These are phyloP conservation scores for Osedax frankpressi DNA, from an alignment of 2,888 invertebrate species.

Conservation along the genomic window DNA sequence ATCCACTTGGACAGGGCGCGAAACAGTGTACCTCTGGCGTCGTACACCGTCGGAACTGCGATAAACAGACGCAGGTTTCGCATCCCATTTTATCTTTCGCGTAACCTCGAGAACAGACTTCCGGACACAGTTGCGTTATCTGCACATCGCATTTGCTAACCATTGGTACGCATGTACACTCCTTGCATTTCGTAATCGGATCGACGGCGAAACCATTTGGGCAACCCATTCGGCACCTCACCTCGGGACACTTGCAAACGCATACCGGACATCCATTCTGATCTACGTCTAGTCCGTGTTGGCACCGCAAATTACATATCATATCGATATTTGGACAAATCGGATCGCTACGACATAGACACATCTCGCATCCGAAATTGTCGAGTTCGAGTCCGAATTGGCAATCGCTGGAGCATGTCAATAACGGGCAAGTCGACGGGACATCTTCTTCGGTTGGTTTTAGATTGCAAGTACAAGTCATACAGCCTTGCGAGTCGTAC, in stretches of 20 bases:
- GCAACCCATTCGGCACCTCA: background rate
- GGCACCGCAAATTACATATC: slow-evolving; percentile 8
- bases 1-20: slow-evolving; percentile 2
- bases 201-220: background rate
- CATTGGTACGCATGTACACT: background rate
- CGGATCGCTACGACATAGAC: background rate
- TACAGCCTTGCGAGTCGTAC: slow-evolving; percentile 23
- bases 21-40: too few species aligned
- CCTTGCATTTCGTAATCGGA: background rate
- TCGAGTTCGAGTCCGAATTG: background rate
- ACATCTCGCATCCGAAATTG: background rate
- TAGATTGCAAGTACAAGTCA: slow-evolving; percentile 21
- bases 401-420: background rate
- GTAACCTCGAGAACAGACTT: background rate
- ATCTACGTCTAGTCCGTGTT: slow-evolving; percentile 15
- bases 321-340: background rate
- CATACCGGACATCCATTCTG: slow-evolving; percentile 18
- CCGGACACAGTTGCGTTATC: background rate
- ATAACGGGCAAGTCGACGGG: background rate
- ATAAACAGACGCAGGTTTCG: background rate
- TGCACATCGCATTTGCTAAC: background rate
- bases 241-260: background rate
- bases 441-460: background rate
- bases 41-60: background rate
- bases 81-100: background rate